Evolutionary conservation across 1,140 invertebrate species (phyloP), one percentile per base, ranked within the genome.

Genomic region (Drosophila gunungcola): DNA sequence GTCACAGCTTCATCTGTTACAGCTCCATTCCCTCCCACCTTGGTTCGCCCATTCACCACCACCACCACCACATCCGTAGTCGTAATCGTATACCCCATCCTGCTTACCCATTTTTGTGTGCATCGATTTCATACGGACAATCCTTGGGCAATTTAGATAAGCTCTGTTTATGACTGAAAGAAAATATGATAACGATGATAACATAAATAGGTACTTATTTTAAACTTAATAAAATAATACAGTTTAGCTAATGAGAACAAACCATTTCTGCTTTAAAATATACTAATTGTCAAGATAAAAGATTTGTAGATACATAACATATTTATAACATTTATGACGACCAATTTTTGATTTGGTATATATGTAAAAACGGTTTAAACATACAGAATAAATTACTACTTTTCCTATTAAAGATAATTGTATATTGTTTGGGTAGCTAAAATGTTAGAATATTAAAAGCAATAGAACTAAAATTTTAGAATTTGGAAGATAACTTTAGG

Each of bases 1-100:
- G 55, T 34, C 55, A 43, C 55, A 46, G 29, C 55, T n/a, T 16
- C 7, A 21, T 10, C 39, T 27, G 25, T 10, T n/a, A 42, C 12
- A 48, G 25, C 29, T 6, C 25, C 39, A 55, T 27, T 7, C 12
- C 46, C 25, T 21, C 16, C 48, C 48, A 34, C n/a, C 48, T 12
- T 7, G n/a, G 29, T 27, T 13, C 10, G 46, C 48, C 29, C 48
- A 34, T 49, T 7, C 5, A 32, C 29, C 29, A 32, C 29, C 29
- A 32, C 16, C 16, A 21, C 45, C 12, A 48, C 12, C 25, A 27
- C 21, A 29, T 32, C 48, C 27, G 29, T 32, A 45, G 43, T 12
- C 10, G 43, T 25, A 45, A 45, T 45, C 42, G 42, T 45, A 32
- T 32, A 32, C 27, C 27, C n/a, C 27, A 13, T 49, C 3, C 25